A percentile compares a stretch with the other conserved stretches of the same genome.
phyloP scores from a whole-genome alignment of 2,888 invertebrate species.

The Carcina quercana region DNA sequence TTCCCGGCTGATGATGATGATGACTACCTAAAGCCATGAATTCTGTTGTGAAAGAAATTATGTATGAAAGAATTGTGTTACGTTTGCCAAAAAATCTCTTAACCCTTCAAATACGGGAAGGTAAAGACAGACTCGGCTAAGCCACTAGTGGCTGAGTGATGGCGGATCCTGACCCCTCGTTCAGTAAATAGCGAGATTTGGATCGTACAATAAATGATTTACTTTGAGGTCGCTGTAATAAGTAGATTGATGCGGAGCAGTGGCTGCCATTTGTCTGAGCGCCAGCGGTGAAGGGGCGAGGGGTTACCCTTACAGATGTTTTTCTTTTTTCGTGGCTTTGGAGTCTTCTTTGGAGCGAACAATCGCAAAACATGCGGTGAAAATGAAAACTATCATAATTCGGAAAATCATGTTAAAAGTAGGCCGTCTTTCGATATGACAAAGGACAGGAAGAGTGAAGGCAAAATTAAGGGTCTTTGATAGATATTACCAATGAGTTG shows the following conservation, averaged over 20 bases:
- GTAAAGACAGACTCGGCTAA: slow-evolving; percentile 13
- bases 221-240: slow-evolving; percentile 59
- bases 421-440: too few relatives aligned
- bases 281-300: slow-evolving; percentile 16
- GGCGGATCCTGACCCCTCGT: slow-evolving; percentile 48
- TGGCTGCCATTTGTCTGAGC: slow-evolving; percentile 54
- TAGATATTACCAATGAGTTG: too few relatives aligned
- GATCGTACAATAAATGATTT: slow-evolving; percentile 66
- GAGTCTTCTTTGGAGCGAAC: background rate
- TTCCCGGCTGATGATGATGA: too few relatives aligned
- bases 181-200: slow-evolving; percentile 60
- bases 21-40: too few relatives aligned
- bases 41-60: too few relatives aligned
- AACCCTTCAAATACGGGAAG: slow-evolving; percentile 1
- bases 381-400: too few relatives aligned
- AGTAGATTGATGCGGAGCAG: slow-evolving; percentile 57
- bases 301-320: slow-evolving; percentile 18
- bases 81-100: too few relatives aligned
- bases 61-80: too few relatives aligned
- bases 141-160: slow-evolving; percentile 43
- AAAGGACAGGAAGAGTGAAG: too few relatives aligned
- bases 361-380: background rate
- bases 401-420: too few relatives aligned
- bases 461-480: too few relatives aligned
- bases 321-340: too few relatives aligned